These are phyloP conservation scores for Panagrolaimus sp. DNA, from an alignment of 1,140 invertebrate species.

Conservation along the genomic window DNA sequence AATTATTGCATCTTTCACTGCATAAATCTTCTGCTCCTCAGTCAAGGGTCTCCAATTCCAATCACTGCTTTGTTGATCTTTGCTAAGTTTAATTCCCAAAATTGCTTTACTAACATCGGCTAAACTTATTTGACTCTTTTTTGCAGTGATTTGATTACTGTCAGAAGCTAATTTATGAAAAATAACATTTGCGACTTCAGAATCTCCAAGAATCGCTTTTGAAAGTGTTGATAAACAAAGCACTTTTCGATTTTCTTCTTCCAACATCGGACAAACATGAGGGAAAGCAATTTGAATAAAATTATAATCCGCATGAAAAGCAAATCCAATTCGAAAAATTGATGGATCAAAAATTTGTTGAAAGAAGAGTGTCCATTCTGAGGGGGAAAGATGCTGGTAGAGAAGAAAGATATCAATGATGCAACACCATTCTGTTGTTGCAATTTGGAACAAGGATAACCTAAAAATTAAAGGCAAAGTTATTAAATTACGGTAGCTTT, in stretches of 20 bases:
- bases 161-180: not conserved
- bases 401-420: not conserved
- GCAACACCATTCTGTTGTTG: not conserved
- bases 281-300: not conserved
- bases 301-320: conserved; percentile 1
- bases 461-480: not conserved
- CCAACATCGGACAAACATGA: not conserved
- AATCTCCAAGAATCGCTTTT: not conserved
- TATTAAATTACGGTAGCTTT: not conserved
- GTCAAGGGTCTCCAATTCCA: not conserved
- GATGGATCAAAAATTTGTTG: not conserved
- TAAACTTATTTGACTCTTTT: not conserved
- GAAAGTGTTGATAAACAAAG: not conserved
- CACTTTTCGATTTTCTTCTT: not conserved
- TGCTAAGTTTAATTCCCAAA: not conserved
- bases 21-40: conserved; percentile 2
- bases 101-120: not conserved
- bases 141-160: not conserved
- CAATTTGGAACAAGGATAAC: not conserved
- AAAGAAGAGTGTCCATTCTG: not conserved
- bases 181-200: too few relatives aligned
- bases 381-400: not conserved
- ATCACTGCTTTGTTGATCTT: not conserved
- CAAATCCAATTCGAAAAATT: not conserved
- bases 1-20: not conserved